A percentile compares a stretch with the other conserved stretches of the same genome.
These are phyloP conservation scores for Arrhopalites spinosus DNA, from an alignment of 2,888 invertebrate genomes.

Conservation along the genomic window DNA sequence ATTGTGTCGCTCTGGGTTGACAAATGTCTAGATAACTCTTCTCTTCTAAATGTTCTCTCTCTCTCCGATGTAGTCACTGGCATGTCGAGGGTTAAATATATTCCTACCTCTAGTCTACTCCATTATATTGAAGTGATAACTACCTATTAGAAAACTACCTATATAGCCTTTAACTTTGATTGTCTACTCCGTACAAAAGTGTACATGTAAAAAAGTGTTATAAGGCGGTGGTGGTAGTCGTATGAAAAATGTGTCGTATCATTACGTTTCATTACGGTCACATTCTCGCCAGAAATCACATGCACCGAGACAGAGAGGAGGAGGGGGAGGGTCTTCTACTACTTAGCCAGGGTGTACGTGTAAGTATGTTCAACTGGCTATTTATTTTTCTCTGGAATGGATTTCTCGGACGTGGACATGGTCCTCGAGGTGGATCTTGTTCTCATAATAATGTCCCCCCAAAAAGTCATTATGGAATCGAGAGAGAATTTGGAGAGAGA, in stretches of 20 bases:
- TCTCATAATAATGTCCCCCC: neutral
- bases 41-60: neutral
- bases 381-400: slow-evolving; percentile 12
- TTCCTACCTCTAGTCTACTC: too few species aligned
- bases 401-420: slow-evolving; percentile 11
- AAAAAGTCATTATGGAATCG: slow-evolving; percentile 5
- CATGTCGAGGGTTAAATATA: too few species aligned
- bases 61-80: neutral
- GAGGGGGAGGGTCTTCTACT: neutral
- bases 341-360: slow-evolving; percentile 1
- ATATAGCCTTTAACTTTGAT: too few species aligned
- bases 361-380: slow-evolving; percentile 9
- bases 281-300: slow-evolving; percentile 5
- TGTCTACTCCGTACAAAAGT: too few species aligned
- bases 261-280: slow-evolving; percentile 34
- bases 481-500: neutral
- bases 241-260: slow-evolving; percentile 28
- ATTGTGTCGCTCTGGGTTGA: slow-evolving; percentile 29
- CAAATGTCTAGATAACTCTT: slow-evolving; percentile 32
- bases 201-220: too few species aligned
- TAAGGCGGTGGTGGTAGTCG: neutral
- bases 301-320: neutral
- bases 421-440: neutral
- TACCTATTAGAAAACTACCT: too few species aligned
- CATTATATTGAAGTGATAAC: too few species aligned